Conservation (phyloP, 2,797 vertebrate species). For the Anguilla obscura region DNA sequence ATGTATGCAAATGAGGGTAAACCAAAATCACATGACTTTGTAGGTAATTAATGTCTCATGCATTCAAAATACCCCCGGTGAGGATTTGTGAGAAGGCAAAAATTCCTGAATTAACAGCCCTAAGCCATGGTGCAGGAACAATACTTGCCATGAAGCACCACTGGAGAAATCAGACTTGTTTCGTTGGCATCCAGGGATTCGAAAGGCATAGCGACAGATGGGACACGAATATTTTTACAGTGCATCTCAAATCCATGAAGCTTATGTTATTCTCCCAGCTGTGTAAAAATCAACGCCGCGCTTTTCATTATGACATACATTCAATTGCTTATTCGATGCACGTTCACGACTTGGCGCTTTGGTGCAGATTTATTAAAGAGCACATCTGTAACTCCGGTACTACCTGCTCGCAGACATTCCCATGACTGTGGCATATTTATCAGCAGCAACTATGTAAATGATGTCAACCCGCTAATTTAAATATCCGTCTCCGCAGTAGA, state of each 20-base stretch:
- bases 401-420: not conserved
- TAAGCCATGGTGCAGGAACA: not conserved
- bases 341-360: not conserved
- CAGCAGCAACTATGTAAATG: slow-evolving; percentile 4
- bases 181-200: not conserved
- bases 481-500: not conserved
- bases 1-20: not conserved
- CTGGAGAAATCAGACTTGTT: slow-evolving; percentile 12
- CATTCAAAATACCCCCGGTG: not conserved
- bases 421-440: not conserved
- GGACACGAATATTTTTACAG: not conserved
- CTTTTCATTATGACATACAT: not conserved
- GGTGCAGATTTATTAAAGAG: not conserved
- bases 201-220: not conserved
- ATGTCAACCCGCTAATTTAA: not conserved
- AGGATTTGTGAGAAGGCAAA: not conserved
- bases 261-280: not conserved
- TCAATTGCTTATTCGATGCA: slow-evolving; percentile 4
- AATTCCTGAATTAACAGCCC: not conserved
- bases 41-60: not conserved
- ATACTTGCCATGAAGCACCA: not conserved
- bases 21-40: not conserved
- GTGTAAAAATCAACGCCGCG: not conserved
- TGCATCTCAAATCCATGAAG: not conserved
- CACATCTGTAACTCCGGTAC: not conserved